Evolutionary conservation across 2,113 vertebrate species (phyloP), one percentile per base, ranked within the genome.

Genomic region (Peromyscus leucopus): DNA sequence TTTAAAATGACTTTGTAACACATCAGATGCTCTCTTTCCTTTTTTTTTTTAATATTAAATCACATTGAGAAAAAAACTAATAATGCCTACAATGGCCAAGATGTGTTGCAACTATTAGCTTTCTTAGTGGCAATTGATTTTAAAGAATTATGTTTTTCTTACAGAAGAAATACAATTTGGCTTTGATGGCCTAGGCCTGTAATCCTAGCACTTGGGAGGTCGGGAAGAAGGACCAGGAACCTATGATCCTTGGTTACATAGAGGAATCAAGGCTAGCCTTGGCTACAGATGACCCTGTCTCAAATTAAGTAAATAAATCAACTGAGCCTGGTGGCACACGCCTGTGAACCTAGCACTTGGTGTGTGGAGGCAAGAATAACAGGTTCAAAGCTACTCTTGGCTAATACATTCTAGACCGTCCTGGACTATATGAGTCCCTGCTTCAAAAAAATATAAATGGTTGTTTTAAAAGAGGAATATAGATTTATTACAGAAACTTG

Each of bases 401-500:
- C 42, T 69, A 36, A 10, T 87, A 48, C 69, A 69, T 87, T 87
- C 31, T 65, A 67, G 26, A 48, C 17, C 19, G 22, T 46, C 26
- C 31, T 48, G 63, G 31, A 19, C 84, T 87, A 69, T 21, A 46
- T 87, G 42, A 69, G 17, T 48, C 42, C 63, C 39, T 87, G 17
- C 42, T 65, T 87, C 63, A 87, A 87, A 87, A 69, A 33, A 4
- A 76, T 51, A 55, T 28, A 63, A 85, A 10, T 26, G 31, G 42
- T 36, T 72, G 21, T 74, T 39, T 16, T 28, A 2, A 46, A 86
- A 95, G 48, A 28, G 65, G 11, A 78, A 61, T 71, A 39, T 13
- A 46, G 39, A 63, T 91, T 89, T 59, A 75, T 82, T 91, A 48
- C 90, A 92, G 87, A 94, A 87, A 96, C n/a, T 91, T 97, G 71